Percentiles rank a stretch among this genome's conserved stretches.
Conservation (phyloP, 2,113 vertebrate species). For the Mionectes macconnelli region DNA sequence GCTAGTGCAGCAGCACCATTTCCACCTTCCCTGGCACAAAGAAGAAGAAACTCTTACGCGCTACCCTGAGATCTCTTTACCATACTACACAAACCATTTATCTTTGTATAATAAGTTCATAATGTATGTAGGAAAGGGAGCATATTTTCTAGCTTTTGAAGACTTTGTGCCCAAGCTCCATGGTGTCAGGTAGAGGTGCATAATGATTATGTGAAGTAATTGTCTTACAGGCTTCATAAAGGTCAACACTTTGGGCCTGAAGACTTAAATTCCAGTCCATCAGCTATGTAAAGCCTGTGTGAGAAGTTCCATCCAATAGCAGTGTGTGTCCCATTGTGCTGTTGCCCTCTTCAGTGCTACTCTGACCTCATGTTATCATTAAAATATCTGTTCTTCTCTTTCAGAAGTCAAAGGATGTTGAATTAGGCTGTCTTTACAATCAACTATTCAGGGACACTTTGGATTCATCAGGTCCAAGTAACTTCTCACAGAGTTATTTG, state of each 20-base stretch:
- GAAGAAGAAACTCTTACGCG: not conserved
- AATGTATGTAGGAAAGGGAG: not conserved
- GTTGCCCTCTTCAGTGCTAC: not conserved
- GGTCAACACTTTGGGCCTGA: not conserved
- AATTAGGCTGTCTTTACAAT: not conserved
- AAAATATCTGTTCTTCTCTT: not conserved
- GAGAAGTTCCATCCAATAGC: not conserved
- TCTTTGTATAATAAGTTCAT: not conserved
- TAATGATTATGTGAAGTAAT: not conserved
- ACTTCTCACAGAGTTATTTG: not conserved
- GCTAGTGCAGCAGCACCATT: not conserved
- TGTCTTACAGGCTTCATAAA: not conserved
- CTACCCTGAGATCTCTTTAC: not conserved
- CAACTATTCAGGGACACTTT: not conserved
- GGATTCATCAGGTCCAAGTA: not conserved
- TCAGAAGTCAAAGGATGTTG: not conserved
- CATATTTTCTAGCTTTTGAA: not conserved
- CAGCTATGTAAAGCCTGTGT: not conserved
- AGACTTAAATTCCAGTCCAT: not conserved
- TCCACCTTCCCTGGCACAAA: not conserved
- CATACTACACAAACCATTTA: not conserved
- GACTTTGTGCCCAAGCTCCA: not conserved
- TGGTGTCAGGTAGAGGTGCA: accelerated
- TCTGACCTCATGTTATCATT: not conserved
- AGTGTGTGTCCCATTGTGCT: not conserved